These are phyloP conservation scores for Aromia moschata DNA, from an alignment of 2,888 invertebrate genomes.

Conservation along the genomic window DNA sequence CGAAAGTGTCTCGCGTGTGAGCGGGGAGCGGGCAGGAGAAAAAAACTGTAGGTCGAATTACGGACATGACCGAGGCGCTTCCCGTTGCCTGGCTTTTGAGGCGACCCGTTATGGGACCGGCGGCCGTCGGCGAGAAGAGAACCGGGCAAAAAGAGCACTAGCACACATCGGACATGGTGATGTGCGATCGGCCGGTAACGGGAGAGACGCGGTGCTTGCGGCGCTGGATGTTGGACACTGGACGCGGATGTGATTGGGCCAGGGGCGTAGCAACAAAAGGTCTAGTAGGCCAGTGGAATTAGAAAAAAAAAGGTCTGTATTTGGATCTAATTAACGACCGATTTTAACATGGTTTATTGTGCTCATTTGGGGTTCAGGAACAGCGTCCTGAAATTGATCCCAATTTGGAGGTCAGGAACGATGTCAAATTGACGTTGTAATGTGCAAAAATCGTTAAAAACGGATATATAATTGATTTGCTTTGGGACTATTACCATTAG, in stretches of 20 bases:
- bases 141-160: conserved; percentile 28
- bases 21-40: conserved; percentile 10
- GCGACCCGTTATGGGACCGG: conserved; percentile 32
- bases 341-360: too few relatives aligned
- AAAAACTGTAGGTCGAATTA: conserved; percentile 23
- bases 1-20: conserved; percentile 16
- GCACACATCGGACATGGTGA: conserved; percentile 28
- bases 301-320: too few relatives aligned
- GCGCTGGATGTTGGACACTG: conserved; percentile 17
- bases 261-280: background rate
- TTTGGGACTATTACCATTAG: too few relatives aligned
- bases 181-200: conserved; percentile 25
- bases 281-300: too few relatives aligned
- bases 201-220: conserved; percentile 16
- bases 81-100: conserved; percentile 34
- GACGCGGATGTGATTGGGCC: background rate
- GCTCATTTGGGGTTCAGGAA: too few relatives aligned
- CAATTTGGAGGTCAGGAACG: too few relatives aligned
- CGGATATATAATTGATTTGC: too few relatives aligned
- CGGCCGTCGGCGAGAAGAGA: conserved; percentile 26
- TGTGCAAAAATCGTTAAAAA: too few relatives aligned
- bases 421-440: too few relatives aligned
- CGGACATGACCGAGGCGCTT: conserved; percentile 29
- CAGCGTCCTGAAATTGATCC: too few relatives aligned
- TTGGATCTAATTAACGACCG: too few relatives aligned